Evolutionary conservation across 53 echinoderm and acorn worm species (phyloP).

Genomic region (Crossaster papposus): DNA sequence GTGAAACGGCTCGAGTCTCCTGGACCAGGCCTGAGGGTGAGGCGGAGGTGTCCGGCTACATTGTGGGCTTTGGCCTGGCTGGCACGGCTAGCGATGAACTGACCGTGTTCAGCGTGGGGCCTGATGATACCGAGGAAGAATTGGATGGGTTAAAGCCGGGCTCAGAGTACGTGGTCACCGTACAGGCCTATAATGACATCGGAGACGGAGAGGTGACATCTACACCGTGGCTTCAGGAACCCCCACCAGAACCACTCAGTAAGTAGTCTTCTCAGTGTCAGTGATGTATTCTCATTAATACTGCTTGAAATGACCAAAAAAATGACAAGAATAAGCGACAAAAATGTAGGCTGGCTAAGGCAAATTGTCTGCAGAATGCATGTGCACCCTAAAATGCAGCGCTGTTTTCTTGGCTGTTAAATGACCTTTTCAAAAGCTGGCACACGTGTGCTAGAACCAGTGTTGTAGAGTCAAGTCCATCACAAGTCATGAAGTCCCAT

Average conservation of each 20-base stretch:
- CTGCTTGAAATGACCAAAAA: not conserved
- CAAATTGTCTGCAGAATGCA: not conserved
- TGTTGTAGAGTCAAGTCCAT: too few species aligned
- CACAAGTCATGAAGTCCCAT: too few species aligned
- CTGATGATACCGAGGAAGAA: constrained; percentile 8
- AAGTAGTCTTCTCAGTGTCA: not conserved
- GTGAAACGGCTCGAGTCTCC: constrained; percentile 8
- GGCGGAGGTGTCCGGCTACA: constrained; percentile 32
- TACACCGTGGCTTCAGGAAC: constrained; percentile 20
- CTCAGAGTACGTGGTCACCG: constrained; percentile 38
- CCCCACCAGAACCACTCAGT: constrained; percentile 21
- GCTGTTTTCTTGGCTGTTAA: not conserved
- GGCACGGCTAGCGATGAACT: not conserved
- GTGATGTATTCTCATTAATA: not conserved
- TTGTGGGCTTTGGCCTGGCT: constrained; percentile 33
- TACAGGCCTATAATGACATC: constrained; percentile 57
- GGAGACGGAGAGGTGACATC: constrained; percentile 42
- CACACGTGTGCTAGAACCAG: too few species aligned
- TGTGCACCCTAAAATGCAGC: not conserved
- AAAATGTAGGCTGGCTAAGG: not conserved
- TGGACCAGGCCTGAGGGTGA: constrained; percentile 37
- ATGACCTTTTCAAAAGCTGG: not conserved
- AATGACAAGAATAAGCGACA: not conserved
- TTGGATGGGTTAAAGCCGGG: constrained; percentile 37
- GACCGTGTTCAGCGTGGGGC: constrained; percentile 1